Conservation (phyloP, 2,797 vertebrate genomes). For the Allobates femoralis region DNA sequence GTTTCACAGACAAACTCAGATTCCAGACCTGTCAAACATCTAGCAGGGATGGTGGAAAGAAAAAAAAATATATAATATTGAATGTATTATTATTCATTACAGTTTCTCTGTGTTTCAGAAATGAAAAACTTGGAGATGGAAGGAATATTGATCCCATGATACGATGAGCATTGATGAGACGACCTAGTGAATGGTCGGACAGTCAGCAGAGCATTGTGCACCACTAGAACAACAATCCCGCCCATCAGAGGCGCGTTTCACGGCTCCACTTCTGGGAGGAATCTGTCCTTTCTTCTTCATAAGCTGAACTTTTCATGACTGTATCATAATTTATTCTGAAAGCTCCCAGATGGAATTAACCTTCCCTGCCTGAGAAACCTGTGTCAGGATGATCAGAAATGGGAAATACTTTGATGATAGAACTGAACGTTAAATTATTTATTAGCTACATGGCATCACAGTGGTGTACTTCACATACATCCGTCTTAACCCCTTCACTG, state of each 20-base stretch:
- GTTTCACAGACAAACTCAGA: too few species aligned
- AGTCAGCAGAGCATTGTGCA: not conserved
- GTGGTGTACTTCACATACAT: conserved; percentile 41
- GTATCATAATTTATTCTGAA: conserved; percentile 53
- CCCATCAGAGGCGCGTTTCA: not conserved
- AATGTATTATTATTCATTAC: too few species aligned
- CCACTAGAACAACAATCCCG: not conserved
- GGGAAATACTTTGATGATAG: conserved; percentile 57
- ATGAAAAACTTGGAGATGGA: not conserved
- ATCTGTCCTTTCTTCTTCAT: conserved; percentile 29
- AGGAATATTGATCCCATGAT: not conserved
- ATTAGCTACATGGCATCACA: conserved; percentile 55
- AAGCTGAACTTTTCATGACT: conserved; percentile 60
- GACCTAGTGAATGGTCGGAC: not conserved
- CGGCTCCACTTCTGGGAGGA: not conserved
- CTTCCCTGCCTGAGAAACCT: conserved; percentile 59
- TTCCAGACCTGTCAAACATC: too few species aligned
- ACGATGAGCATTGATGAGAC: not conserved
- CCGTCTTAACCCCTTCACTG: conserved; percentile 34
- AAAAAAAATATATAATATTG: too few species aligned
- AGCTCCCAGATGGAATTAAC: conserved; percentile 59
- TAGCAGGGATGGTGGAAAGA: too few species aligned
- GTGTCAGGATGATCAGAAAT: conserved; percentile 59
- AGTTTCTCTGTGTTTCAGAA: not conserved
- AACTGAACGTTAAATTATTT: conserved; percentile 54